phyloP scores from a whole-genome alignment of 2,113 vertebrate species.

The Lasiurus borealis region DNA sequence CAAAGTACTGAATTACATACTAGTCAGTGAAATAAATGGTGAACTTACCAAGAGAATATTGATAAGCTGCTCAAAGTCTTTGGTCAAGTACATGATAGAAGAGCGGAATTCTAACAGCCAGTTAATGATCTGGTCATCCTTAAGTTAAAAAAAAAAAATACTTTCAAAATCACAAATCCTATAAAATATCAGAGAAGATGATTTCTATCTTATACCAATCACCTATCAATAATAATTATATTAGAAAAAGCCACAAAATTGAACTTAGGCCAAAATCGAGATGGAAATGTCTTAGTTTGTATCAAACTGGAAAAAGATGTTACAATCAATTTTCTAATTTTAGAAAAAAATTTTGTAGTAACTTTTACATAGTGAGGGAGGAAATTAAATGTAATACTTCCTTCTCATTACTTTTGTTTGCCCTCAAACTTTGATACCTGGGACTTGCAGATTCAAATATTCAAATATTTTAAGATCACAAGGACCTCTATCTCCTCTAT shows the following conservation, averaged over 20 bases:
- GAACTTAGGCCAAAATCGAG: conserved; percentile 5
- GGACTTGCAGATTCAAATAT: not conserved
- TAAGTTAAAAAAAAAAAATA: conserved; percentile 72
- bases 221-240: not conserved
- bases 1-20: not conserved
- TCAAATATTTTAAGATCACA: not conserved
- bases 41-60: conserved; percentile 91
- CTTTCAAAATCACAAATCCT: conserved; percentile 52
- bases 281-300: not conserved
- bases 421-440: not conserved
- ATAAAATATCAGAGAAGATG: not conserved
- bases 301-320: not conserved
- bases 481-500: not conserved
- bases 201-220: not conserved
- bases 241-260: not conserved
- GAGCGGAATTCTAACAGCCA: conserved; percentile 95
- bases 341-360: not conserved
- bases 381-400: not conserved
- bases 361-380: not conserved
- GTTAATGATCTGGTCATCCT: conserved; percentile 97
- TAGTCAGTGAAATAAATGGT: not conserved
- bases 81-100: conserved; percentile 92
- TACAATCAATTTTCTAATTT: not conserved
- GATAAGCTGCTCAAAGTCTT: conserved; percentile 96
- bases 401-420: not conserved